Evolutionary conservation across 2,888 invertebrate genomes (phyloP).

Genomic region (Lasioglossum vierecki): DNA sequence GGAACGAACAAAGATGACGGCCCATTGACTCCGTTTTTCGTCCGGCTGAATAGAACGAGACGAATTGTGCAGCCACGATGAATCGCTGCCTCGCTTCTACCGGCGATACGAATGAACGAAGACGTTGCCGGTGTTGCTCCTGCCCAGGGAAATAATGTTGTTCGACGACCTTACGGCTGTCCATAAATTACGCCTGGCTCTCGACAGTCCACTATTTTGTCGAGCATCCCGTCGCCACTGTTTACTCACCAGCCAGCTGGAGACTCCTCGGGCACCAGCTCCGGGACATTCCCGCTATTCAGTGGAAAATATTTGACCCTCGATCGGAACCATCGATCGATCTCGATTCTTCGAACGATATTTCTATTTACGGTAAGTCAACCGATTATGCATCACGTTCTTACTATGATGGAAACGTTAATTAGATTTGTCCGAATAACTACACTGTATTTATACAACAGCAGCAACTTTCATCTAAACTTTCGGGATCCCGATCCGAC

Average conservation of each 20-base stretch:
- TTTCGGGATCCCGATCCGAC: too few species aligned
- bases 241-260: conserved; percentile 30
- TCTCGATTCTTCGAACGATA: background rate
- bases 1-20: conserved; percentile 62
- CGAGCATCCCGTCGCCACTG: background rate
- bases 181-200: conserved; percentile 54
- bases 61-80: conserved; percentile 61
- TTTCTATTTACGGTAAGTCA: background rate
- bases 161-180: conserved; percentile 43
- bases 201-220: conserved; percentile 40
- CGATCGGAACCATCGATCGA: background rate
- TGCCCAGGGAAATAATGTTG: conserved; percentile 49
- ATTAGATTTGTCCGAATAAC: too few species aligned
- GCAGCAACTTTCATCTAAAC: too few species aligned
- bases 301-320: conserved; percentile 7
- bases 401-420: too few species aligned
- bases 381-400: too few species aligned
- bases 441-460: too few species aligned
- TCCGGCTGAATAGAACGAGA: conserved; percentile 50
- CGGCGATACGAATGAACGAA: conserved; percentile 58
- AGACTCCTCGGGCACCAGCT: background rate
- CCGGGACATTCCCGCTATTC: too few species aligned
- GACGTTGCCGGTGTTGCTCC: conserved; percentile 33
- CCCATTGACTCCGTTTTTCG: conserved; percentile 65
- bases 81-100: conserved; percentile 49